Conservation (phyloP, 2,113 vertebrate species). For the Probosciger aterrimus region DNA sequence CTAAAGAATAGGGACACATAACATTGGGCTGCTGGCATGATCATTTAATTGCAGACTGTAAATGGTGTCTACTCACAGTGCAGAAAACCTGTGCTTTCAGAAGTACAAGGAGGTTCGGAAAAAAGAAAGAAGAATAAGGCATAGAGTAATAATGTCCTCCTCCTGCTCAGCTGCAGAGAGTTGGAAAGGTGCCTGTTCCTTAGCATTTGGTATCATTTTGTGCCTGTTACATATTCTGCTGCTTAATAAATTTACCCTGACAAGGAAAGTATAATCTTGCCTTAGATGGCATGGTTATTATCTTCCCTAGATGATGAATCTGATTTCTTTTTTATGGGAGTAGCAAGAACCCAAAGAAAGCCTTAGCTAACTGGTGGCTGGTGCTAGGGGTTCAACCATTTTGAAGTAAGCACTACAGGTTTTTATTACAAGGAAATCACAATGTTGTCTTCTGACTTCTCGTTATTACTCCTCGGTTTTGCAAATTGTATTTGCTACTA, state of each 20-base stretch:
- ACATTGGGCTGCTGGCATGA: background rate
- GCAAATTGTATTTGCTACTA: background rate
- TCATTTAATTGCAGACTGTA: background rate
- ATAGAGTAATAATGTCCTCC: background rate
- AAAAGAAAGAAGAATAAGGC: background rate
- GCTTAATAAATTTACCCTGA: constrained; percentile 2
- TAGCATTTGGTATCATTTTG: background rate
- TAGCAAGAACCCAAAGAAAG: background rate
- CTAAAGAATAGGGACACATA: background rate
- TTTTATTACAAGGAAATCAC: background rate
- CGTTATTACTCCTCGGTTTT: background rate
- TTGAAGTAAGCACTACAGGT: background rate
- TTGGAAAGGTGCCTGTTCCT: background rate
- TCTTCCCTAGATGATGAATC: background rate
- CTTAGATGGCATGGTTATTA: background rate
- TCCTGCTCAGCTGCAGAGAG: background rate
- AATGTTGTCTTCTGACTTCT: background rate
- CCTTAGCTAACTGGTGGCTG: background rate
- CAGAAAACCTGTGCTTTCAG: background rate
- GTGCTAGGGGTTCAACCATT: background rate
- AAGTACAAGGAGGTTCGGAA: background rate
- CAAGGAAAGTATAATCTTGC: background rate
- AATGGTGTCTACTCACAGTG: background rate
- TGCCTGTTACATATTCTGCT: background rate
- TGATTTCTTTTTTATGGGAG: background rate